These are phyloP conservation scores for Oryzias melastigma DNA, from an alignment of 2,113 vertebrate genomes.

Conservation along the genomic window DNA sequence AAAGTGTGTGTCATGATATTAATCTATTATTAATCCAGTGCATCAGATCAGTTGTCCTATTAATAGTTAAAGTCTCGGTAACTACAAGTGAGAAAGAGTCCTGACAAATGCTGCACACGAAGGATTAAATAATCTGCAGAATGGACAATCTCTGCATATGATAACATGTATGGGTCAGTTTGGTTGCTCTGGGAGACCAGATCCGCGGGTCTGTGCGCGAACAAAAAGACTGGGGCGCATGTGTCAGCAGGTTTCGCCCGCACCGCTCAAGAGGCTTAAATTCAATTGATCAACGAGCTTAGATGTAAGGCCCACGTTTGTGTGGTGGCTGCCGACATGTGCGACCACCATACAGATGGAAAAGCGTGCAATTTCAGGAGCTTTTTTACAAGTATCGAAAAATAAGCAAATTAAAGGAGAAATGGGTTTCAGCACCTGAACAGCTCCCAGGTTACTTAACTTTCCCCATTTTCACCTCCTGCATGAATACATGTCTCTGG, in stretches of 20 bases:
- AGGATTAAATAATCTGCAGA: slow-evolving; percentile 7
- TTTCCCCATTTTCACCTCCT: not conserved
- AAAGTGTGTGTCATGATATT: slow-evolving; percentile 33
- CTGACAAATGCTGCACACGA: slow-evolving; percentile 1
- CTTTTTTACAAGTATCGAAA: too few relatives aligned
- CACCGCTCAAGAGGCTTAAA: slow-evolving; percentile 77
- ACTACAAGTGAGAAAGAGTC: not conserved
- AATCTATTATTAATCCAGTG: slow-evolving; percentile 68
- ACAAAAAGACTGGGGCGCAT: slow-evolving; percentile 73
- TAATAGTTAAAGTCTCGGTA: slow-evolving; percentile 49
- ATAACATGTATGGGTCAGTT: slow-evolving; percentile 9
- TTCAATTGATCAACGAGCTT: slow-evolving; percentile 81
- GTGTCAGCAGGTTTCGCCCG: slow-evolving; percentile 79
- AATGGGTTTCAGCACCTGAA: not conserved
- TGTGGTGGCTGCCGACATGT: slow-evolving; percentile 29
- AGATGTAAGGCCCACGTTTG: slow-evolving; percentile 68
- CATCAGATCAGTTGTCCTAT: slow-evolving; percentile 47
- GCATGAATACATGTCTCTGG: too few relatives aligned
- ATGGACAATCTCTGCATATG: not conserved
- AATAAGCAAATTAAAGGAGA: not conserved
- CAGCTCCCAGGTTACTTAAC: not conserved
- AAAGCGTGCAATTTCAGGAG: too few relatives aligned
- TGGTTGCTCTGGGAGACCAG: slow-evolving; percentile 19
- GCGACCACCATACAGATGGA: not conserved
- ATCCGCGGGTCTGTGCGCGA: slow-evolving; percentile 37